These are phyloP conservation scores for Euura lappo DNA, from an alignment of 1,140 invertebrate genomes.

Conservation along the genomic window DNA sequence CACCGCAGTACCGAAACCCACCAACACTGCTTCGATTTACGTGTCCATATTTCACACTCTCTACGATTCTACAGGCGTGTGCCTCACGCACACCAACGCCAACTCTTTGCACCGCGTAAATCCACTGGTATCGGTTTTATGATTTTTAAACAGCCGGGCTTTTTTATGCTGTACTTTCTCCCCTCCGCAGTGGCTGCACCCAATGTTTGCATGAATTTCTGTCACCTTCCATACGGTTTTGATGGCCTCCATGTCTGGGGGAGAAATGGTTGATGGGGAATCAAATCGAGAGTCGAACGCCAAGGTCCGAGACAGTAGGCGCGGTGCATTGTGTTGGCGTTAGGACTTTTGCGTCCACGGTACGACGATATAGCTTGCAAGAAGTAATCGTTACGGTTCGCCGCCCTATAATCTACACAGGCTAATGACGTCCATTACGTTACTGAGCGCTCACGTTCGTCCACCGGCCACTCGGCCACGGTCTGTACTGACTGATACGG, in stretches of 20 bases:
- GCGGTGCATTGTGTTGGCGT: background rate
- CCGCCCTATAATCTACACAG: conserved; percentile 63
- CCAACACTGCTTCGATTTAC: conserved; percentile 28
- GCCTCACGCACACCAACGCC: background rate
- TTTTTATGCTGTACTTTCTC: conserved; percentile 31
- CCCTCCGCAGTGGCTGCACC: conserved; percentile 10
- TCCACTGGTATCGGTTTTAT: conserved; percentile 52
- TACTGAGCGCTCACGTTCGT: conserved; percentile 47
- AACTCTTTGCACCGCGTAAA: conserved; percentile 13
- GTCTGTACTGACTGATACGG: conserved; percentile 19
- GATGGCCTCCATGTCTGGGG: no score
- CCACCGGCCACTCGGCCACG: conserved; percentile 46
- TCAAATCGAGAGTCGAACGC: background rate
- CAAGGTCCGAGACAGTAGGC: background rate
- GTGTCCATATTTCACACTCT: conserved; percentile 25
- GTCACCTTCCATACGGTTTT: no score
- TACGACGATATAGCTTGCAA: conserved; percentile 55
- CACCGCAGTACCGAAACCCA: conserved; percentile 25
- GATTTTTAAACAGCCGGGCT: conserved; percentile 56
- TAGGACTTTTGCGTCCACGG: conserved; percentile 19
- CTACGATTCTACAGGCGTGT: background rate
- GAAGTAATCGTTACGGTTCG: conserved; percentile 62
- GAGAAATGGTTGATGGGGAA: background rate
- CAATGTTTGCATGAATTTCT: background rate
- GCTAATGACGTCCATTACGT: conserved; percentile 63